These are phyloP conservation scores for Crotalus tigris DNA, from an alignment of 2,113 vertebrate genomes.

Conservation along the genomic window DNA sequence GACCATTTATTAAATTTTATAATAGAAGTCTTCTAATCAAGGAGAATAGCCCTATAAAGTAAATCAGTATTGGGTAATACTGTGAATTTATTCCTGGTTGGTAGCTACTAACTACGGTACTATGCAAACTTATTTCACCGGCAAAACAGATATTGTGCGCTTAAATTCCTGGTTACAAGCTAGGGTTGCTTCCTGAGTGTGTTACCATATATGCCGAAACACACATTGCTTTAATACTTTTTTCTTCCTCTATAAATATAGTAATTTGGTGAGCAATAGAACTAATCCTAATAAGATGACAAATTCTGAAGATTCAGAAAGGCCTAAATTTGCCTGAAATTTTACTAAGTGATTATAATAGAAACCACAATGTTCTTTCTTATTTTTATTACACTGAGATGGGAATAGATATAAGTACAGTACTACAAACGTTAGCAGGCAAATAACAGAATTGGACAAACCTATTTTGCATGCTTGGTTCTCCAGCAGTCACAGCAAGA, in stretches of 20 bases:
- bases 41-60: not conserved
- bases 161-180: not conserved
- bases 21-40: not conserved
- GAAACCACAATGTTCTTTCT: not conserved
- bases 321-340: not conserved
- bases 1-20: not conserved
- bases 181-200: not conserved
- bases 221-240: not conserved
- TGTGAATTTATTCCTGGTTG: not conserved
- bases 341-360: not conserved
- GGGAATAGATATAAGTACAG: not conserved
- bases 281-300: not conserved
- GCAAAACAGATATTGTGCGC: not conserved
- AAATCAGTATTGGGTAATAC: not conserved
- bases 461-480: not conserved
- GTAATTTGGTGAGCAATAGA: not conserved
- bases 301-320: not conserved
- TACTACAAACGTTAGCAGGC: not conserved
- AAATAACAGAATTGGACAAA: not conserved
- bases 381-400: not conserved
- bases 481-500: not conserved
- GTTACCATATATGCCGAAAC: not conserved
- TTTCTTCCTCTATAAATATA: not conserved
- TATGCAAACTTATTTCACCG: not conserved
- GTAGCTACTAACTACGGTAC: not conserved